Percentiles rank a stretch among this genome's conserved stretches.
These are phyloP conservation scores for Chloroceryle inda DNA, from an alignment of 2,797 vertebrate species.

Conservation along the genomic window DNA sequence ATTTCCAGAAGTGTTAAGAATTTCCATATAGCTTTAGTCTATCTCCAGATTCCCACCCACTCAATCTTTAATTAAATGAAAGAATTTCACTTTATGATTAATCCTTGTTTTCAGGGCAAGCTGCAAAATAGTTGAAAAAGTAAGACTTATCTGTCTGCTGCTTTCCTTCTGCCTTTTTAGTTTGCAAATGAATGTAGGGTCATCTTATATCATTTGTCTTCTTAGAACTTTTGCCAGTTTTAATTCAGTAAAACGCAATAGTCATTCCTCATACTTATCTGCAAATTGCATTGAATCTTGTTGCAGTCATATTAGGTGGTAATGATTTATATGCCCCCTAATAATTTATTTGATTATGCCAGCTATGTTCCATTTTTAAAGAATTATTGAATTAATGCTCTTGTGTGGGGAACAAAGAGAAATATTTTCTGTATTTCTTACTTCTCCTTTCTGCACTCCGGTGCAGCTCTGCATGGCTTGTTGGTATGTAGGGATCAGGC, in stretches of 20 bases:
- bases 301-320: slow-evolving; percentile 79
- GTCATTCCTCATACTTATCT: slow-evolving; percentile 86
- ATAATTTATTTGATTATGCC: slow-evolving; percentile 83
- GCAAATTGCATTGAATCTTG: slow-evolving; percentile 82
- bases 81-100: slow-evolving; percentile 67
- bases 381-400: slow-evolving; percentile 74
- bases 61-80: slow-evolving; percentile 68
- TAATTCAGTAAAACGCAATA: slow-evolving; percentile 84
- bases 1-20: neutral
- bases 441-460: slow-evolving; percentile 33
- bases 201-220: slow-evolving; percentile 83
- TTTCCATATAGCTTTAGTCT: slow-evolving; percentile 15
- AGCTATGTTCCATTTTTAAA: slow-evolving; percentile 77
- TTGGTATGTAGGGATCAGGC: neutral
- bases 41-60: slow-evolving; percentile 40
- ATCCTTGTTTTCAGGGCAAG: slow-evolving; percentile 56
- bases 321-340: slow-evolving; percentile 82
- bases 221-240: slow-evolving; percentile 80
- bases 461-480: neutral
- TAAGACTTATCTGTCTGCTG: slow-evolving; percentile 67
- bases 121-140: slow-evolving; percentile 64
- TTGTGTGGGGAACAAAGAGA: slow-evolving; percentile 60
- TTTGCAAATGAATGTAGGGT: slow-evolving; percentile 70
- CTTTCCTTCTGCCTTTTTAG: slow-evolving; percentile 68
- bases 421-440: slow-evolving; percentile 65